phyloP scores from a whole-genome alignment of 2,888 invertebrate genomes.

The Coelopa pilipes region DNA sequence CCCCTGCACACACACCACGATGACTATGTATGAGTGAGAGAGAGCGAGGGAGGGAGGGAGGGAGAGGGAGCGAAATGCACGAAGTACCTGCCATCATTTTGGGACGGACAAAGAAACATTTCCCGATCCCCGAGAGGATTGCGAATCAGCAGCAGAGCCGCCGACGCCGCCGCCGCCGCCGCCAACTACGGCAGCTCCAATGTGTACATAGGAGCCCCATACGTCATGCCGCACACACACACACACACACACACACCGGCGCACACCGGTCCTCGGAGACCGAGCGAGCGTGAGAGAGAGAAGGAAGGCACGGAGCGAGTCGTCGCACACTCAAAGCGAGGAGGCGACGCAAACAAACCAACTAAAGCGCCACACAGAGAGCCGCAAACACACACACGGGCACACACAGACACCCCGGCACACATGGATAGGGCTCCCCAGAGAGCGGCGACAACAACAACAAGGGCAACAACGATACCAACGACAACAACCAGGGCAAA shows the following conservation, averaged over 20 bases:
- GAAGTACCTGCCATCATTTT: slow-evolving; percentile 26
- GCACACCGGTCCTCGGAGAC: background rate
- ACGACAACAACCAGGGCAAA: too few species aligned
- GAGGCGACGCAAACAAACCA: slow-evolving; percentile 20
- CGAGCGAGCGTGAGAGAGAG: too few species aligned
- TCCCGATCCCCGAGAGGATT: slow-evolving; percentile 10
- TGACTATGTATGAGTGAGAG: background rate
- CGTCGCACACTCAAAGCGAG: slow-evolving; percentile 13
- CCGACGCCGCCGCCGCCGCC: too few species aligned
- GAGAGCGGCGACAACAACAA: background rate
- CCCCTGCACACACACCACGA: slow-evolving; percentile 12
- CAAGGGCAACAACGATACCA: slow-evolving; percentile 50
- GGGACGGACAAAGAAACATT: slow-evolving; percentile 28
- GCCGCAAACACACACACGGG: too few species aligned
- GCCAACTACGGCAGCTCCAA: background rate
- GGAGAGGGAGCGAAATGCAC: background rate
- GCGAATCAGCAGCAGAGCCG: slow-evolving; percentile 28
- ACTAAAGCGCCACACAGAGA: slow-evolving; percentile 37
- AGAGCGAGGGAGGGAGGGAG: background rate
- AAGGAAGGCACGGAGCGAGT: too few species aligned
- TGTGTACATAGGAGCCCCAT: slow-evolving; percentile 28
- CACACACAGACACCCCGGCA: too few species aligned
- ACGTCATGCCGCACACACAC: slow-evolving; percentile 2
- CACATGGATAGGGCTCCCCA: background rate
- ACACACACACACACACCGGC: slow-evolving; percentile 12